phyloP scores from a whole-genome alignment of 2,797 vertebrate species.

The Bovichtus diacanthus region DNA sequence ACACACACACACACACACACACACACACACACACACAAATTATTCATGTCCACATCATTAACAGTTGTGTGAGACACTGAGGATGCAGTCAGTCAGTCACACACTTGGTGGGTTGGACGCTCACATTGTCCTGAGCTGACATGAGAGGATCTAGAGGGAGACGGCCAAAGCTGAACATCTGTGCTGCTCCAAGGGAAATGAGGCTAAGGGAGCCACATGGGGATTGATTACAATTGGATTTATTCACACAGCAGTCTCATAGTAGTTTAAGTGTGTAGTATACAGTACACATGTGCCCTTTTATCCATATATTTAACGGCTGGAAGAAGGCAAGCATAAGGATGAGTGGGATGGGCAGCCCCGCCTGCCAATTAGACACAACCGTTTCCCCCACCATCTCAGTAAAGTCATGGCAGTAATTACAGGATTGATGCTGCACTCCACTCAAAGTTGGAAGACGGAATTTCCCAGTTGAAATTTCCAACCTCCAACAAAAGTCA shows the following conservation, averaged over 20 bases:
- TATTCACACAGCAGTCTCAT: neutral
- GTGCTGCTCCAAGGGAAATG: neutral
- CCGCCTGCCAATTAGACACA: too few relatives aligned
- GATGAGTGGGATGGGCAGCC: too few relatives aligned
- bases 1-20: conserved; percentile 25
- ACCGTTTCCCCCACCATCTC: too few relatives aligned
- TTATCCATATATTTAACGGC: neutral
- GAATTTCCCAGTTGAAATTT: too few relatives aligned
- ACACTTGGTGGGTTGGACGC: neutral
- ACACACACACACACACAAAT: conserved; percentile 39
- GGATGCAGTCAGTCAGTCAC: conserved; percentile 28
- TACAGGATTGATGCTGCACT: too few relatives aligned
- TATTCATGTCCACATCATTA: conserved; percentile 52
- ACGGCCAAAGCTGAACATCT: conserved; percentile 9
- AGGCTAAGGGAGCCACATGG: neutral
- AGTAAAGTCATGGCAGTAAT: too few relatives aligned
- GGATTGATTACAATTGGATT: neutral
- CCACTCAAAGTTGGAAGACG: too few relatives aligned
- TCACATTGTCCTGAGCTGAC: neutral
- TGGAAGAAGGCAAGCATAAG: too few relatives aligned
- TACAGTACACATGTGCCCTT: neutral
- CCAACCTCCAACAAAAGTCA: too few relatives aligned
- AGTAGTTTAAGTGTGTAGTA: neutral
- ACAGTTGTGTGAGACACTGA: conserved; percentile 20
- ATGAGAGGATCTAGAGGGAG: neutral